Base-by-base conservation (phyloP, 2,797 vertebrate genomes). In the Mus minutoides region DNA sequence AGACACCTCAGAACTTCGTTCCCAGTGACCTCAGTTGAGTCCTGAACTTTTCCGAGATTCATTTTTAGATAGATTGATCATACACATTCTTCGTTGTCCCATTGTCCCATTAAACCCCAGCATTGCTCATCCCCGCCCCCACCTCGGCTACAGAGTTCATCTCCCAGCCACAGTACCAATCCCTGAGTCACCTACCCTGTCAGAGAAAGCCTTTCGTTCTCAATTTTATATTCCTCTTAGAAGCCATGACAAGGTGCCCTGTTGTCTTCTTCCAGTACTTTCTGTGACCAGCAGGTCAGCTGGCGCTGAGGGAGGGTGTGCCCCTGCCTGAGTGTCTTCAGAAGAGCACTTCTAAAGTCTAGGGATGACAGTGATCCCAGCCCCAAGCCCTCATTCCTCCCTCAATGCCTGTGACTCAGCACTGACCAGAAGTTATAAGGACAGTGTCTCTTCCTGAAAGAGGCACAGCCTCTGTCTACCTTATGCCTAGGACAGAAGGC, bases 1-100 rank as follows among this genome's bases (percentile, higher is more conserved):
- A 21, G 17, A 37, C 3, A 9, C 58, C 3, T 3, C 56, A 4
- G 0, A 21, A 19, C 2, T 34, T 37, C 14, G 37, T 8, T 82
- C 90, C 5, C 2, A 0, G 46, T 37, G 13, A 19, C 21, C 26
- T 62, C 34, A 75, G 40, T 29, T 17, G 5, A 49, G 40, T 49
- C 8, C 40, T 76, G 31, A 4, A 31, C 26, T 49, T 89, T 67
- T 37, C 46, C 49, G 37, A 91, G 85, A 22, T 9, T 6, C 4
- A 2, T 54, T 56, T 80, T 56, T 19, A 14, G 56, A 87, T 9
- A 3, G 21, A 13, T 11, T 52, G 67, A 31, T 24, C 10, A 4
- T 14, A 29, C 4, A 4, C 6, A 34, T 19, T 34, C 34, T 90
- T 77, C 64, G 11, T 90, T 90, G 13, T 62, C 58, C 34, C 54